A percentile compares a stretch with the other conserved stretches of the same genome.
Conservation (phyloP, 1,140 invertebrate genomes). For the Eufriesea mexicana region DNA sequence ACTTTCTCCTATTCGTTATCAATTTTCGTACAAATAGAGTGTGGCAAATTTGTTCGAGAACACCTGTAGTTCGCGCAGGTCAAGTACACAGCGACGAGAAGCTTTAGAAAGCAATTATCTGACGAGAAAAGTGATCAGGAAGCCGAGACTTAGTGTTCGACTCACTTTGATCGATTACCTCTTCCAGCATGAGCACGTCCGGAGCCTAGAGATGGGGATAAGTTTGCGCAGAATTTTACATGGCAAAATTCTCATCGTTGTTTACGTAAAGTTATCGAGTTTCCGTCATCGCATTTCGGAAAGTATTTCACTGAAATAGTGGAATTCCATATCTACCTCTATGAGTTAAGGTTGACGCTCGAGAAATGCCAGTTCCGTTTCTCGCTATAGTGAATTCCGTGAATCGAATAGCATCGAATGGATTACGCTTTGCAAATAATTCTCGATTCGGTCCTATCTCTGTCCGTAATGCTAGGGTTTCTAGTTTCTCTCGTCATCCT, state of each 20-base stretch:
- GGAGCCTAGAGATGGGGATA: neutral
- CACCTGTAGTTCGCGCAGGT: neutral
- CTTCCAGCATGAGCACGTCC: slow-evolving; percentile 4
- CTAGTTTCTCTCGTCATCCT: neutral
- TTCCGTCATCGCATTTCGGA: neutral
- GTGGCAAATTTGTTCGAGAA: neutral
- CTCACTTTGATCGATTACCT: slow-evolving; percentile 56
- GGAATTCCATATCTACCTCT: no score
- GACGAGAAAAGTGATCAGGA: slow-evolving; percentile 29
- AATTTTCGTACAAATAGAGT: neutral
- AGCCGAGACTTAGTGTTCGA: slow-evolving; percentile 38
- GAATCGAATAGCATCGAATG: slow-evolving; percentile 2
- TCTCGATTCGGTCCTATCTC: neutral
- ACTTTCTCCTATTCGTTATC: no score
- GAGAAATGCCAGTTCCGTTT: neutral
- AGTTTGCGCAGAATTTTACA: neutral
- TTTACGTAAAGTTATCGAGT: neutral
- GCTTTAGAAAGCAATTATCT: slow-evolving; percentile 55
- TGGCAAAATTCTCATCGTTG: neutral
- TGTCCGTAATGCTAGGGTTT: neutral
- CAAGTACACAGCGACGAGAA: neutral
- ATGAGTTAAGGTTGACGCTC: neutral
- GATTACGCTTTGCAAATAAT: slow-evolving; percentile 21
- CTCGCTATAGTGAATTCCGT: neutral
- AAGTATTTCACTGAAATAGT: neutral